Percentiles rank a stretch among this genome's conserved stretches.
These are phyloP conservation scores for Temnothorax nylanderi DNA, from an alignment of 1,140 invertebrate species.

Conservation along the genomic window DNA sequence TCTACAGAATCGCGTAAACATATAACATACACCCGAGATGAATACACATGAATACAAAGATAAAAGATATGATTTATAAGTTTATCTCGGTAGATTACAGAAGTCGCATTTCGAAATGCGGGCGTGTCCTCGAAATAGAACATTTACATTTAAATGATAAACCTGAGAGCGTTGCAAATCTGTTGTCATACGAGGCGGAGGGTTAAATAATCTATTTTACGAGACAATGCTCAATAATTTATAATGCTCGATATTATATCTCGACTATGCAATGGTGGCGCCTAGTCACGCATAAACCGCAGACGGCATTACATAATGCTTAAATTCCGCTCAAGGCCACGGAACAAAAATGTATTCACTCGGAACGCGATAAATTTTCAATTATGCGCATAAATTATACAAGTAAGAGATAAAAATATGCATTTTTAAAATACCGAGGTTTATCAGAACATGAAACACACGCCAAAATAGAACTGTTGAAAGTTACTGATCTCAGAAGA, in stretches of 20 bases:
- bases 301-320: slow-evolving; percentile 66
- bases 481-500: not conserved
- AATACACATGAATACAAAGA: not conserved
- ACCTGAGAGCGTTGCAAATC: not conserved
- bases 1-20: not conserved
- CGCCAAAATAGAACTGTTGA: not conserved
- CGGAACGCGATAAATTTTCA: not conserved
- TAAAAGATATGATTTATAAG: slow-evolving; percentile 12
- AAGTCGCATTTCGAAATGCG: not conserved
- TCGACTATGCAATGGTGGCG: slow-evolving; percentile 32
- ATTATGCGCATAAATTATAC: slow-evolving; percentile 46
- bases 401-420: not conserved
- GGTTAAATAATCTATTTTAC: not conserved
- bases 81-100: not conserved
- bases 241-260: slow-evolving; percentile 36
- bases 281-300: slow-evolving; percentile 53
- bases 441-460: slow-evolving; percentile 18
- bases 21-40: not conserved
- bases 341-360: slow-evolving; percentile 60
- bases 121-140: not conserved
- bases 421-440: not conserved
- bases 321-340: slow-evolving; percentile 70
- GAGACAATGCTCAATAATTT: not conserved
- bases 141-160: slow-evolving; percentile 15
- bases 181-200: not conserved